Evolutionary conservation across 2,797 vertebrate species (phyloP).

Genomic region (Furcifer pardalis): DNA sequence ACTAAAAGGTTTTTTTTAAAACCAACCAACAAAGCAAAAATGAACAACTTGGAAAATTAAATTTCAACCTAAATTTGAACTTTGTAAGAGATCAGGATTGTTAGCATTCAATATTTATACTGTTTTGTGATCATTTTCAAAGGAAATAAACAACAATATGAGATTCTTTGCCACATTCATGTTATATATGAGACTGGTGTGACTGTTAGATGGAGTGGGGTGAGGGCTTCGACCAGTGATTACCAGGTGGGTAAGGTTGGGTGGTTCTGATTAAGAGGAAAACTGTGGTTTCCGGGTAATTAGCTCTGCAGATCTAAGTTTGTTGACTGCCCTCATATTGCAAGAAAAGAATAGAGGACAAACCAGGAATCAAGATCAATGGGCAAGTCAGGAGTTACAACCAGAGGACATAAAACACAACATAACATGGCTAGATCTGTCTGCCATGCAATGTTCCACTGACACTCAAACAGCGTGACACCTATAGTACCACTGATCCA

Average conservation of each 20-base stretch:
- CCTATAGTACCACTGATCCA: too few species aligned
- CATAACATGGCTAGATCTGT: too few species aligned
- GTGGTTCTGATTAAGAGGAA: background rate
- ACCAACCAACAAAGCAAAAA: background rate
- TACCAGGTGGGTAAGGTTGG: background rate
- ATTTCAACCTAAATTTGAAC: slow-evolving; percentile 7
- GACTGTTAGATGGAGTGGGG: background rate
- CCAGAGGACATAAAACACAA: too few species aligned
- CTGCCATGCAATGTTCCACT: too few species aligned
- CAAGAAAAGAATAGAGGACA: background rate
- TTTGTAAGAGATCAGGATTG: slow-evolving; percentile 2
- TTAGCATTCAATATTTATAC: background rate
- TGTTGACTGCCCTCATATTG: background rate
- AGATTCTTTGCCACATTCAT: background rate
- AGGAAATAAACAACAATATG: background rate
- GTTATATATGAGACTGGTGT: background rate
- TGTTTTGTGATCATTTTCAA: background rate
- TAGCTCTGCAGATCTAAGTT: too few species aligned
- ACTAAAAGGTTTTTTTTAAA: slow-evolving; percentile 23
- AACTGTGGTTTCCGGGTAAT: background rate
- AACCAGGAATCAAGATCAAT: background rate
- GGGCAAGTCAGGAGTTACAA: too few species aligned
- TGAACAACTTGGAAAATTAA: slow-evolving; percentile 18
- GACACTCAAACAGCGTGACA: too few species aligned
- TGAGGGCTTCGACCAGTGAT: background rate